Evolutionary conservation across 2,113 vertebrate species (phyloP).

Genomic region (Hippocampus zosterae): DNA sequence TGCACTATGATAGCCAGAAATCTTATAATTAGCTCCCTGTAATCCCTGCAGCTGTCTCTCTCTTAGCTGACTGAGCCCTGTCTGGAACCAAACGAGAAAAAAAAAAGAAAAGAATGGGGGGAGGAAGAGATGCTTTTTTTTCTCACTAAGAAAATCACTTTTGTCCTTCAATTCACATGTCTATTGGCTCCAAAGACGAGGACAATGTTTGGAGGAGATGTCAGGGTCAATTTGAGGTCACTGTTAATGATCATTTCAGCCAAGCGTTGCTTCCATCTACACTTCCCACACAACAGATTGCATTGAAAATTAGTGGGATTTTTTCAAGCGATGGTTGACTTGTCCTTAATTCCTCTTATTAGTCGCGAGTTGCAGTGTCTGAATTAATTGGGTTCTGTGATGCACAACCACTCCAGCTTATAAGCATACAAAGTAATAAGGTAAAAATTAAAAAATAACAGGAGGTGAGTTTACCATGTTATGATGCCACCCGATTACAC

Average conservation of each 20-base stretch:
- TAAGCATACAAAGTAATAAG: neutral
- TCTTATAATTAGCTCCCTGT: slow-evolving; percentile 54
- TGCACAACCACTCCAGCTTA: slow-evolving; percentile 41
- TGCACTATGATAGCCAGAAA: slow-evolving; percentile 57
- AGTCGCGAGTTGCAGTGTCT: slow-evolving; percentile 42
- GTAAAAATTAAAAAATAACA: slow-evolving; percentile 21
- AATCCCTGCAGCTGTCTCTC: slow-evolving; percentile 52
- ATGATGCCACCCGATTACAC: slow-evolving; percentile 50
- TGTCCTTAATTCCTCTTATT: slow-evolving; percentile 32
- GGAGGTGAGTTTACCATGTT: slow-evolving; percentile 17
- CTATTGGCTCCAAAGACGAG: neutral
- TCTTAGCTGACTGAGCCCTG: slow-evolving; percentile 34
- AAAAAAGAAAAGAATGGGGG: slow-evolving; percentile 28
- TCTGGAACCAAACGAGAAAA: slow-evolving; percentile 38
- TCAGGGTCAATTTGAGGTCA: slow-evolving; percentile 31
- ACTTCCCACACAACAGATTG: slow-evolving; percentile 20
- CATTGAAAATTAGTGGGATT: slow-evolving; percentile 13
- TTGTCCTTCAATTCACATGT: slow-evolving; percentile 25
- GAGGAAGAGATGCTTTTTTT: slow-evolving; percentile 12
- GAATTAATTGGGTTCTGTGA: slow-evolving; percentile 50
- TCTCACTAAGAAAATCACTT: slow-evolving; percentile 4
- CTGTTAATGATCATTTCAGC: slow-evolving; percentile 24
- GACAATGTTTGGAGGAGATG: slow-evolving; percentile 5
- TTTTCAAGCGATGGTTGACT: slow-evolving; percentile 25
- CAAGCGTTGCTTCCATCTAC: slow-evolving; percentile 8